A percentile compares a stretch with the other conserved stretches of the same genome.
Conservation (phyloP, 1,140 invertebrate species). For the Manduca sexta region DNA sequence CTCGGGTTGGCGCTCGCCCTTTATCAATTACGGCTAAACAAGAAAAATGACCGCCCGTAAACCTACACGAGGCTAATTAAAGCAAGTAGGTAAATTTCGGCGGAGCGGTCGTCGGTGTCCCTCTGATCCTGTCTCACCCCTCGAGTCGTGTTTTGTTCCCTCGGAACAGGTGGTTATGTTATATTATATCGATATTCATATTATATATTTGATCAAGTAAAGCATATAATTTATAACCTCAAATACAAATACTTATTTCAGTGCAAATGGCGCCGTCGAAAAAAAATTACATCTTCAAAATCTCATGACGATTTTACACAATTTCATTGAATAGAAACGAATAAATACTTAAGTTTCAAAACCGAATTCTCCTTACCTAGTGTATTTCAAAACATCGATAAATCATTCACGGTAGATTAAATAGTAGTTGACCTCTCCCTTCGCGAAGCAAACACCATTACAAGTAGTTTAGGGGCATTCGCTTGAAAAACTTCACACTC, state of each 20-base stretch:
- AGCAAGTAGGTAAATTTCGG: conserved; percentile 63
- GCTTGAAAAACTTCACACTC: conserved; percentile 43
- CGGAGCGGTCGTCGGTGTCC: conserved; percentile 33
- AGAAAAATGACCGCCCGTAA: conserved; percentile 64
- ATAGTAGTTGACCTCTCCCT: conserved; percentile 66
- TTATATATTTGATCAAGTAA: conserved; percentile 49
- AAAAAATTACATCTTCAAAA: no score
- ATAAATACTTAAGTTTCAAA: no score
- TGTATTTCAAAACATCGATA: conserved; percentile 58
- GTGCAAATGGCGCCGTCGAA: no score
- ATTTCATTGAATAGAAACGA: no score
- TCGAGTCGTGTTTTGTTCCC: conserved; percentile 18
- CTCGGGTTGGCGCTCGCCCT: conserved; percentile 33
- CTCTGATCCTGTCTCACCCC: conserved; percentile 11
- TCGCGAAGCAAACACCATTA: conserved; percentile 56
- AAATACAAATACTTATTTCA: conserved; percentile 27
- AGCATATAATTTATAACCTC: conserved; percentile 43
- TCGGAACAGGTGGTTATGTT: conserved; percentile 49
- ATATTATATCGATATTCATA: no score
- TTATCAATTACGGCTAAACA: conserved; percentile 69
- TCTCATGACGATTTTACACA: no score
- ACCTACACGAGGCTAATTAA: conserved; percentile 63
- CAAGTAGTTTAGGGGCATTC: conserved; percentile 37
- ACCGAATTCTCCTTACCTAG: not conserved
- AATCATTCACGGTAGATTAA: conserved; percentile 69